Base-by-base conservation (phyloP, 2,797 vertebrate species). In the Sparidentex hasta region DNA sequence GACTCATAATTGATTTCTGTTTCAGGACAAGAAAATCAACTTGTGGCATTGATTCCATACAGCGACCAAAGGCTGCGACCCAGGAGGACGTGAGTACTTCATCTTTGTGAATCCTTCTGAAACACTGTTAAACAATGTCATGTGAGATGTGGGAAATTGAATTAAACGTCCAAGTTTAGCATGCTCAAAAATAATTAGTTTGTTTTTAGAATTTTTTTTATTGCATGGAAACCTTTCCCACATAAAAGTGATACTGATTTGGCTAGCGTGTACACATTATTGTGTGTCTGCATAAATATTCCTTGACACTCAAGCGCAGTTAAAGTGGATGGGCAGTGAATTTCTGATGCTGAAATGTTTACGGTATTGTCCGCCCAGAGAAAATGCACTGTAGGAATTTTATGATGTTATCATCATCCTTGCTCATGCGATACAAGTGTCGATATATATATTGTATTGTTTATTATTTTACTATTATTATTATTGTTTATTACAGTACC, bases 1-100 rank as follows among this genome's bases (percentile, higher is more conserved):
- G 50, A 57, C 44, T 67, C 18, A 44, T 71, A n/a, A 55, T 51
- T 59, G 38, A 74, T 61, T 72, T 33, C 9, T 71, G 66, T 74
- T 68, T 76, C 93, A 98, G 98, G 97, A 57, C 97, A 98, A 90
- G 98, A 98, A 93, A 99, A 99, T 87, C 97, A 99, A 71, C 95
- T 99, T 63, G 97, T 98, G 80, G 98, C 97, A 20, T 90, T 98
- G 92, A 98, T 98, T 92, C 98, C 98, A 29, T 98, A 98, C 89
- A 99, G 97, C 80, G 98, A 99, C 93, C 97, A 99, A 83, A 95
- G 98, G 78, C 93, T 99, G 85, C 96, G 95, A 41, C 98, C 98
- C 59, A 95, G 97, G 84, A 96, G 98, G 93, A 99, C 98, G 97
- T 98, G 95, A 96, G 97, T 96, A 23, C 18, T 59, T n/a, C 12